Percentiles rank a stretch among this genome's conserved stretches.
Conservation (phyloP, 1,140 invertebrate genomes). For the Charaxes varanes region DNA sequence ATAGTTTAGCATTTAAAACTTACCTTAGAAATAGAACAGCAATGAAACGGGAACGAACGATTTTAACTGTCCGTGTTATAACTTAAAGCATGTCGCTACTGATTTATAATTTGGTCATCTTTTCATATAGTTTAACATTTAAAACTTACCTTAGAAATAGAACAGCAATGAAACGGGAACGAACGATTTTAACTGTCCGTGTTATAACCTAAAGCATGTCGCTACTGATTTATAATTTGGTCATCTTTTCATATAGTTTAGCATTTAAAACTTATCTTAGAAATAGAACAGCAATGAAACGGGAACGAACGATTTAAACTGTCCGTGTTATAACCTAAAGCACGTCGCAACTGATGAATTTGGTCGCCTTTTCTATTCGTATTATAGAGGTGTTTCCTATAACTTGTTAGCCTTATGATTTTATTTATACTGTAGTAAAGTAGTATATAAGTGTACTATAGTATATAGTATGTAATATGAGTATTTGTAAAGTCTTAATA, state of each 20-base stretch:
- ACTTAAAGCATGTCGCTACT: conserved; percentile 13
- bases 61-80: conserved; percentile 20
- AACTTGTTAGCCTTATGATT: no score
- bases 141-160: not conserved
- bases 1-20: not conserved
- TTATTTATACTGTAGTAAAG: no score
- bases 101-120: conserved; percentile 7
- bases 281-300: not conserved
- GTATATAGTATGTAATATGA: no score
- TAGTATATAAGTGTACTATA: no score
- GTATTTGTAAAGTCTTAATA: no score
- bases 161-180: not conserved
- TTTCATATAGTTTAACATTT: not conserved
- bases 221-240: conserved; percentile 10
- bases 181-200: conserved; percentile 22
- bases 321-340: conserved; percentile 17
- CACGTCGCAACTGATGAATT: conserved; percentile 11
- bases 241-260: not conserved
- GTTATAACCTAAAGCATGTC: conserved; percentile 15
- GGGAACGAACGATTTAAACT: conserved; percentile 23
- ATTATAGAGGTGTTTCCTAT: no score
- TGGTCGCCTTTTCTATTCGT: not conserved
- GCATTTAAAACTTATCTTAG: not conserved
- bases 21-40: not conserved
- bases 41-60: conserved; percentile 10